These are phyloP conservation scores for Isichthys henryi DNA, from an alignment of 2,113 vertebrate genomes.

Conservation along the genomic window DNA sequence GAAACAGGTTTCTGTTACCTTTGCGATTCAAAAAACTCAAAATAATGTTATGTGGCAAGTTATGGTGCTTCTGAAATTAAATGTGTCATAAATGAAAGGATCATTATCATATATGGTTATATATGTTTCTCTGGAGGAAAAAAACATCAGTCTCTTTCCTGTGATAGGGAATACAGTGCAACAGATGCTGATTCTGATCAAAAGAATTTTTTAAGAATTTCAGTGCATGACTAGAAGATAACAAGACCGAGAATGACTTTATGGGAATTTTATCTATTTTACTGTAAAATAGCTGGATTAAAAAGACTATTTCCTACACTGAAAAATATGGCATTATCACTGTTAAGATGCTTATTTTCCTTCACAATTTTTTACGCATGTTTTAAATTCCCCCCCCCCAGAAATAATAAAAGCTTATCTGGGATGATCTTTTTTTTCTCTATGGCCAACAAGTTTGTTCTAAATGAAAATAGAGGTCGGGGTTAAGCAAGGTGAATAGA, in stretches of 20 bases:
- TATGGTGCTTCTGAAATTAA: not conserved
- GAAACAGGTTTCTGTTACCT: not conserved
- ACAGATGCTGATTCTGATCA: not conserved
- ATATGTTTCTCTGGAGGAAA: not conserved
- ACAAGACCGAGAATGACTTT: too few relatives aligned
- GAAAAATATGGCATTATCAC: not conserved
- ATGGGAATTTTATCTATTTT: not conserved
- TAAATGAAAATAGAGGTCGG: not conserved
- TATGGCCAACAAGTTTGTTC: not conserved
- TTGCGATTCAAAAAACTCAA: not conserved
- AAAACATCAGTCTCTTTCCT: not conserved
- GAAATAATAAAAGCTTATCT: not conserved
- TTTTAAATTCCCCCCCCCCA: not conserved
- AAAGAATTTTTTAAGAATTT: not conserved
- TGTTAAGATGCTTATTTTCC: not conserved
- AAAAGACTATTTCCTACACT: not conserved
- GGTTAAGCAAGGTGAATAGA: not conserved
- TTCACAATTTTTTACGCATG: not conserved
- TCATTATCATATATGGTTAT: not conserved
- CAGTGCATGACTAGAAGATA: not conserved
- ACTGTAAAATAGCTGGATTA: constrained; percentile 3
- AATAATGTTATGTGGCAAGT: not conserved
- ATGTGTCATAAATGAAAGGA: not conserved
- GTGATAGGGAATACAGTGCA: not conserved
- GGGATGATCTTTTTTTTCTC: not conserved